phyloP scores from a whole-genome alignment of 2,888 invertebrate species.

The Saturnia pavonia region DNA sequence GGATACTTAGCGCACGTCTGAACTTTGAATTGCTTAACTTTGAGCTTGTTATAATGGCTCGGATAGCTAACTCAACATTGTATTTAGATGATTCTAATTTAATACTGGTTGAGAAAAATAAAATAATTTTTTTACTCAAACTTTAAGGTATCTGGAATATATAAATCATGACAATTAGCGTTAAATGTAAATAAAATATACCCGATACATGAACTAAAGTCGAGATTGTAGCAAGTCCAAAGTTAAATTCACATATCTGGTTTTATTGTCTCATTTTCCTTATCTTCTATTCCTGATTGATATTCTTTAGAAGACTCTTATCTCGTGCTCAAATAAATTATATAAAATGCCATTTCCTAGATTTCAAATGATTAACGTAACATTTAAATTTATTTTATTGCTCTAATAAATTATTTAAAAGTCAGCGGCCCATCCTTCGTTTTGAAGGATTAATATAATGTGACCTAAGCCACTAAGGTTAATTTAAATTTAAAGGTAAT shows the following conservation, averaged over 20 bases:
- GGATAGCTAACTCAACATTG: background rate
- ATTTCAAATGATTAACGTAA: background rate
- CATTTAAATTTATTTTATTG: too few relatives aligned
- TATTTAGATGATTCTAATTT: background rate
- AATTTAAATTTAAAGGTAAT: background rate
- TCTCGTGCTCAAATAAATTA: background rate
- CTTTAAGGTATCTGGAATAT: too few relatives aligned
- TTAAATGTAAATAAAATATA: too few relatives aligned
- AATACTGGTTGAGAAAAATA: background rate
- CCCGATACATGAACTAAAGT: background rate
- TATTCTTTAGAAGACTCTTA: background rate
- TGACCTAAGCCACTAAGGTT: background rate
- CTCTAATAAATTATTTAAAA: background rate
- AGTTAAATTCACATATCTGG: background rate
- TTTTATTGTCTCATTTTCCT: background rate
- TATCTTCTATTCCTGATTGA: background rate
- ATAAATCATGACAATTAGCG: too few relatives aligned
- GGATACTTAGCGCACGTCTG: background rate
- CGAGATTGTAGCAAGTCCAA: background rate
- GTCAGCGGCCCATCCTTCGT: background rate
- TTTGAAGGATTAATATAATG: background rate
- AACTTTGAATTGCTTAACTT: conserved; percentile 6
- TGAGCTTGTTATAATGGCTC: background rate
- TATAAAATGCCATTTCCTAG: background rate
- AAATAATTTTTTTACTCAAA: background rate